These are phyloP conservation scores for Orchesella flavescens DNA, from an alignment of 2,888 invertebrate species.

Conservation along the genomic window DNA sequence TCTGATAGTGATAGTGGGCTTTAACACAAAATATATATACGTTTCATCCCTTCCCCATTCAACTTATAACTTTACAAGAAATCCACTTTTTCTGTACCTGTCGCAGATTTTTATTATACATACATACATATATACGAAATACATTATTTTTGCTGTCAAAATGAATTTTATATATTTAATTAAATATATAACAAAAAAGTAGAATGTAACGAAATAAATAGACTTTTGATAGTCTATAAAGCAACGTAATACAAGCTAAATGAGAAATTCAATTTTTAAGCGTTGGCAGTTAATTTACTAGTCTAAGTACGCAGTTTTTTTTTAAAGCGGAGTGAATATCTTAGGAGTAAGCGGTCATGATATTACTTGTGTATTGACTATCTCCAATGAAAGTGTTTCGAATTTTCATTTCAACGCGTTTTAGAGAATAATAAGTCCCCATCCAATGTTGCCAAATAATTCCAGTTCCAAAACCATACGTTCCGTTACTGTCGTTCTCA, in stretches of 20 bases:
- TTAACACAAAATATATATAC: constrained; percentile 42
- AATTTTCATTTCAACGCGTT: constrained; percentile 62
- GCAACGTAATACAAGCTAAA: neutral
- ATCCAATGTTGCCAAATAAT: constrained; percentile 64
- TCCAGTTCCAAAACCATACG: constrained; percentile 58
- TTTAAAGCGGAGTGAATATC: neutral
- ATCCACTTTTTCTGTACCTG: constrained; percentile 44
- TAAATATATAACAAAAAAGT: neutral
- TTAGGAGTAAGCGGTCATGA: neutral
- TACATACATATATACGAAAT: constrained; percentile 36
- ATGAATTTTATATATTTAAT: constrained; percentile 2
- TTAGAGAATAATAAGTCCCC: constrained; percentile 55
- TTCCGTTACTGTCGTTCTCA: constrained; percentile 13
- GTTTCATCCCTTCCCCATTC: neutral
- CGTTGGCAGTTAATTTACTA: neutral
- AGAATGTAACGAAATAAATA: constrained; percentile 5
- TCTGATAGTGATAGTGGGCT: constrained; percentile 69
- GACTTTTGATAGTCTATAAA: neutral
- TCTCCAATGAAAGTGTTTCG: constrained; percentile 56
- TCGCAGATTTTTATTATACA: constrained; percentile 46
- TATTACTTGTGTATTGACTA: constrained; percentile 1
- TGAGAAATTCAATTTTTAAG: neutral
- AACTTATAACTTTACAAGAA: neutral
- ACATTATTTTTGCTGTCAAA: constrained; percentile 22
- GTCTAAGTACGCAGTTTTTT: neutral